These are phyloP conservation scores for Lophotis ruficrista DNA, from an alignment of 2,113 vertebrate genomes.

Conservation along the genomic window DNA sequence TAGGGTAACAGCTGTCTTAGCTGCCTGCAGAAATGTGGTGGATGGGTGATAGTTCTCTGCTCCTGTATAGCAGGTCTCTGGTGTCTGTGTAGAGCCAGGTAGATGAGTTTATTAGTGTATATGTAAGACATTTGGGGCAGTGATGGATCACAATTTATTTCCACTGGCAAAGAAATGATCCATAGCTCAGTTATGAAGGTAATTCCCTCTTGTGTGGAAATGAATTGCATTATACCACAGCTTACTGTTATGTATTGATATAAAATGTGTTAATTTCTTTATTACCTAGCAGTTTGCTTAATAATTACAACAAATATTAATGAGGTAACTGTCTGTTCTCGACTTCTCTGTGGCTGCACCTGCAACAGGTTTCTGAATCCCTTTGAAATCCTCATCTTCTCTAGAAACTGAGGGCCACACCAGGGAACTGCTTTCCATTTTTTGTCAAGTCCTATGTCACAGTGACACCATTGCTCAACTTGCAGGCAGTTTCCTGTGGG, in stretches of 20 bases:
- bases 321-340: background rate
- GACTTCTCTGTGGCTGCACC: background rate
- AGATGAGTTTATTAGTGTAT: background rate
- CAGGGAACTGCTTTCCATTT: background rate
- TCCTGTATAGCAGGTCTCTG: background rate
- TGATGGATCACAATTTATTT: slow-evolving; percentile 28
- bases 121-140: slow-evolving; percentile 30
- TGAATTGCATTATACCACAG: slow-evolving; percentile 10
- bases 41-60: background rate
- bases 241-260: slow-evolving; percentile 51
- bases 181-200: background rate
- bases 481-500: background rate
- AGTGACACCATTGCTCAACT: background rate
- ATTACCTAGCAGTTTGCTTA: slow-evolving; percentile 55
- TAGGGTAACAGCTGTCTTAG: background rate
- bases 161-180: slow-evolving; percentile 32
- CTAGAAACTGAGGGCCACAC: background rate
- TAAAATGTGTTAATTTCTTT: slow-evolving; percentile 60
- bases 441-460: background rate
- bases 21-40: background rate
- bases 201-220: slow-evolving; percentile 42
- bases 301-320: slow-evolving; percentile 50
- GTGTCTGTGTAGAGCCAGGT: background rate
- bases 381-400: background rate
- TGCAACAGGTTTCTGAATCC: background rate